A percentile compares a stretch with the other conserved stretches of the same genome.
phyloP scores from a whole-genome alignment of 1,140 invertebrate species.

The Zaprionus ornatus region DNA sequence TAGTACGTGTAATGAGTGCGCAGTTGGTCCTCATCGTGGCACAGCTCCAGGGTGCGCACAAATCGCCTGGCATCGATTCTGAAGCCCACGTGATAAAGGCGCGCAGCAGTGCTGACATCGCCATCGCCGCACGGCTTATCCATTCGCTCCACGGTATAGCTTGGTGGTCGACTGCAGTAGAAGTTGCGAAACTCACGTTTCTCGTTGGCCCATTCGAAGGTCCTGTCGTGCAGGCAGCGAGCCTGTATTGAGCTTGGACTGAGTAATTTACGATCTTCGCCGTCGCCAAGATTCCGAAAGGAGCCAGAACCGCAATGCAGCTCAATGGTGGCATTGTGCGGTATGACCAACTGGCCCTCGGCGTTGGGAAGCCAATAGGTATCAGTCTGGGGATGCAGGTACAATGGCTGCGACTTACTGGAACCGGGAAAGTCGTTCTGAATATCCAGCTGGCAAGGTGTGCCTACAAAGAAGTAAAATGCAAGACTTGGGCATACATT shows the following conservation, averaged over 20 bases:
- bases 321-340: constrained; percentile 60
- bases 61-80: constrained; percentile 56
- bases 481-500: background rate
- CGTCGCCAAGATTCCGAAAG: constrained; percentile 40
- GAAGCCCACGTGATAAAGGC: constrained; percentile 71
- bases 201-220: constrained; percentile 50
- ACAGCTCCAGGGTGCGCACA: constrained; percentile 67
- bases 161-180: constrained; percentile 40
- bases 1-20: constrained; percentile 61
- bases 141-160: constrained; percentile 54
- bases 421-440: constrained; percentile 57
- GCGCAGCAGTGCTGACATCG: constrained; percentile 4
- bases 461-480: constrained; percentile 28
- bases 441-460: constrained; percentile 59
- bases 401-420: constrained; percentile 61
- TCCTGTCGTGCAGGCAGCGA: constrained; percentile 58
- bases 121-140: constrained; percentile 39
- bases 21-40: constrained; percentile 56
- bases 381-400: constrained; percentile 53
- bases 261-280: background rate
- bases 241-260: constrained; percentile 33
- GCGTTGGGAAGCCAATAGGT: constrained; percentile 68
- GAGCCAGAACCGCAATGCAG: constrained; percentile 49
- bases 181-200: constrained; percentile 63
- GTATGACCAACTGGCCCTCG: constrained; percentile 54